Conservation (phyloP, 2,888 invertebrate species). For the Therioaphis trifolii region DNA sequence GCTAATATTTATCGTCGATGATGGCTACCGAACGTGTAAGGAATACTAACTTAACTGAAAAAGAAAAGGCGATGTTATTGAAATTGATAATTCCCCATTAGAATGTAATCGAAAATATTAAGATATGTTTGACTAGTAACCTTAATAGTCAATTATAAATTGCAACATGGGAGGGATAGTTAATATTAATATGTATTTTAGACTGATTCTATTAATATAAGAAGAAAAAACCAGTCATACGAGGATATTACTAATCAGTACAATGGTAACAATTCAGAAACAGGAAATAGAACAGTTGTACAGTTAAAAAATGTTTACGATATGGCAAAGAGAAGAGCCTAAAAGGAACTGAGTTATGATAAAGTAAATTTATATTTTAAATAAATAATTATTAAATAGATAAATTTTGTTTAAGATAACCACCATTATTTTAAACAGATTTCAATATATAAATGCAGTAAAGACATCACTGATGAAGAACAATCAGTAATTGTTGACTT, state of each 20-base stretch:
- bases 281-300: neutral
- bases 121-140: too few relatives aligned
- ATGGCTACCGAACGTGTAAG: too few relatives aligned
- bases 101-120: too few relatives aligned
- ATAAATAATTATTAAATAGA: too few relatives aligned
- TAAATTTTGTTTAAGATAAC: neutral
- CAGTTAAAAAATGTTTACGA: conserved; percentile 7
- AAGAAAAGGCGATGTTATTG: too few relatives aligned
- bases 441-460: neutral
- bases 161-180: too few relatives aligned
- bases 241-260: neutral
- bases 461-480: neutral
- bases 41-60: too few relatives aligned
- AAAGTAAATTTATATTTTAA: conserved; percentile 13
- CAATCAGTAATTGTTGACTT: neutral
- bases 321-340: neutral
- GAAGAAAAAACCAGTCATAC: neutral
- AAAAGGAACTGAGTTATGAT: neutral
- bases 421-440: conserved; percentile 7
- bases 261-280: neutral
- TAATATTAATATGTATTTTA: conserved; percentile 6
- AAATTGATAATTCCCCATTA: too few relatives aligned
- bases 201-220: conserved; percentile 17
- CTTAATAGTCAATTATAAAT: too few relatives aligned
- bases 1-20: too few relatives aligned